Percentiles rank a stretch among this genome's conserved stretches.
These are phyloP conservation scores for Nasonia giraulti DNA, from an alignment of 1,140 invertebrate species.

Conservation along the genomic window DNA sequence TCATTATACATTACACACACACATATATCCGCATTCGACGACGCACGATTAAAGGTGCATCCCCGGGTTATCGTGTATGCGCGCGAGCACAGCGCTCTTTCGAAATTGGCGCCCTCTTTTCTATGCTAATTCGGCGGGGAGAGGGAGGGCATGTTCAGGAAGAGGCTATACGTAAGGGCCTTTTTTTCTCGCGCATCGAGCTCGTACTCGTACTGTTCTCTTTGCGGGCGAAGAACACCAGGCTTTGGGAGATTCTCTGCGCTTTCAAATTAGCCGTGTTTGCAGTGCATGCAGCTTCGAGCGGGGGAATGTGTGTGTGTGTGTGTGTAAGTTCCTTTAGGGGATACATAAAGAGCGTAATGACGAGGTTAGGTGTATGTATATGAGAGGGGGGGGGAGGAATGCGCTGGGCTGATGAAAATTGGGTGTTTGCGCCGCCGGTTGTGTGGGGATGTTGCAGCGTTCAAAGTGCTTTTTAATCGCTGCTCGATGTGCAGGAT, in stretches of 20 bases:
- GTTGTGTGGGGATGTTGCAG: too few relatives aligned
- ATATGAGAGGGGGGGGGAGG: too few relatives aligned
- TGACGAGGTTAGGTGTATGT: too few relatives aligned
- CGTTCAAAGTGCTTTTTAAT: too few relatives aligned
- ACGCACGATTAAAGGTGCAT: conserved; percentile 11
- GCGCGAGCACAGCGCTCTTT: neutral
- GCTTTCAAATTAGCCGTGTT: neutral
- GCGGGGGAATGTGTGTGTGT: too few relatives aligned
- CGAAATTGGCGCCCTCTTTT: conserved; percentile 64
- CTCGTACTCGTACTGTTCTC: neutral
- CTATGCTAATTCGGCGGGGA: conserved; percentile 58
- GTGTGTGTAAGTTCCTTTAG: too few relatives aligned
- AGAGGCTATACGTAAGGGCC: too few relatives aligned
- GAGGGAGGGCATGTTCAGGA: neutral
- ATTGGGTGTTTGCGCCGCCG: too few relatives aligned
- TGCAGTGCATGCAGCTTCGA: too few relatives aligned
- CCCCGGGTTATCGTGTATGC: conserved; percentile 31
- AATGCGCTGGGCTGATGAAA: too few relatives aligned
- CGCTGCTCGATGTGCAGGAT: too few relatives aligned
- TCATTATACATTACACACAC: neutral
- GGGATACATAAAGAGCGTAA: too few relatives aligned
- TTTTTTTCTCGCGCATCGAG: conserved; percentile 19
- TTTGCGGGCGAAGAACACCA: neutral
- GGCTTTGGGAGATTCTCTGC: neutral
- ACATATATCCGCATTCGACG: neutral